phyloP scores from a whole-genome alignment of 2,888 invertebrate species.

The Leptarthrus brevirostris region DNA sequence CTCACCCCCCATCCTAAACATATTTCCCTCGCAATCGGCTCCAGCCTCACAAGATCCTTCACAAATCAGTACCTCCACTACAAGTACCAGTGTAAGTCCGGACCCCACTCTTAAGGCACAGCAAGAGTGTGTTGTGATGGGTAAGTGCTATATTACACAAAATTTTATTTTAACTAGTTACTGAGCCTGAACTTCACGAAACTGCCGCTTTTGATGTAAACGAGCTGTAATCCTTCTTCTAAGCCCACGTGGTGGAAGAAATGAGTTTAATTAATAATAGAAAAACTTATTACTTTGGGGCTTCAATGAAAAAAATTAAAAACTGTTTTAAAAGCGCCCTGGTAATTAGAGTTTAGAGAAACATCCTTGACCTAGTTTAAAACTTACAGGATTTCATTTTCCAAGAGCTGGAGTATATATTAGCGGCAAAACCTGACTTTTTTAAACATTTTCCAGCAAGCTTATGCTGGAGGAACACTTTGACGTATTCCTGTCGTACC shows the following conservation, averaged over 20 bases:
- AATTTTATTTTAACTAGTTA: too few relatives aligned
- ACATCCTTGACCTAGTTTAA: slow-evolving; percentile 14
- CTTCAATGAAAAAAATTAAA: slow-evolving; percentile 12
- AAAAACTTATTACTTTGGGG: background rate
- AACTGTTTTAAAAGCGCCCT: background rate
- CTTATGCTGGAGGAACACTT: too few relatives aligned
- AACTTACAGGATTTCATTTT: background rate
- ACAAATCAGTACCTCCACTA: background rate
- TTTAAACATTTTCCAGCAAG: too few relatives aligned
- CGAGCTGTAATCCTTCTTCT: slow-evolving; percentile 9
- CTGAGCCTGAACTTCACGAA: too few relatives aligned
- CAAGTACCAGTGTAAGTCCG: background rate
- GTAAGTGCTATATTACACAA: slow-evolving; percentile 59
- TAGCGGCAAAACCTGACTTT: too few relatives aligned
- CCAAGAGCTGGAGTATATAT: too few relatives aligned
- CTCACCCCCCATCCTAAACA: background rate
- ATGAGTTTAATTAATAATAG: too few relatives aligned
- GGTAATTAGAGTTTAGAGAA: slow-evolving; percentile 23
- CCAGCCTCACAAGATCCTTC: background rate
- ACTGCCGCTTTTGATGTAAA: slow-evolving; percentile 6
- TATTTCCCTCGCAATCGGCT: background rate
- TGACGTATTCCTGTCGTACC: too few relatives aligned
- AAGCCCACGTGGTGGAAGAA: too few relatives aligned
- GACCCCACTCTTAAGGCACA: slow-evolving; percentile 56
- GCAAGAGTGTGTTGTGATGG: slow-evolving; percentile 67